Base-by-base conservation (phyloP, 2,888 invertebrate genomes). In the Unio delphinus region DNA sequence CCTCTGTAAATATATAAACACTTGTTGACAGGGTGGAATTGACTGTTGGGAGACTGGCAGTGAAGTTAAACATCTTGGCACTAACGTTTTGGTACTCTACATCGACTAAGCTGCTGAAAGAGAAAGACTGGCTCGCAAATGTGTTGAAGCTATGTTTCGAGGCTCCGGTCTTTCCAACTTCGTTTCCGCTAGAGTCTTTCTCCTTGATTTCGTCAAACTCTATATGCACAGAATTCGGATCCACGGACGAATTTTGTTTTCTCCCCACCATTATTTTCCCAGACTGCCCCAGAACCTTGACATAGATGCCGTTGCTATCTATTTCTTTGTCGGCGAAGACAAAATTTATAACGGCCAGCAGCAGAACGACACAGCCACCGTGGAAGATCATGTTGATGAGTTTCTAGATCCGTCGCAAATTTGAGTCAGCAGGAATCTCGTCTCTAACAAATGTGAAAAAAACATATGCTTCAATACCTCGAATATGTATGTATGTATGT, bases 121-220 rank as follows among this genome's bases (percentile, higher is more conserved):
- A 30, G 26, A 65, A 65, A 8, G 58, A 26, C 18, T 57, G 45
- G 15, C 18, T n/a, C 28, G 69, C 65, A 69, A 69, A 69, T 23
- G 26, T 65, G 61, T 69, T 61, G 45, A 65, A 69, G 18, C 54
- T 56, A 45, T 76, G 74, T 26, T 61, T 65, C 17, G 45, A 23
- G 54, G 30, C 45, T 54, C 61, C 45, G 5, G n/a, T 30, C 28
- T 45, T 23, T 20, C 67, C 67, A 17, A 69, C 65, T 20, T 45
- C 30, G 4, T 61, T 54, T 4, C 65, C 65, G 11, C 34, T 56
- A n/a, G 54, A 23, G 20, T 57, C 55, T 26, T 45, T 61, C 54
- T 69, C 69, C 34, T 62, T 65, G 1, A 69, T 54, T 34, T 63
- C 65, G 26, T 65, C 61, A 28, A 69, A 65, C 23, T 65, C 61